Evolutionary conservation across 35 echinoderm and acorn worm genomes (phyloP).

Genomic region (Apostichopus californicus): DNA sequence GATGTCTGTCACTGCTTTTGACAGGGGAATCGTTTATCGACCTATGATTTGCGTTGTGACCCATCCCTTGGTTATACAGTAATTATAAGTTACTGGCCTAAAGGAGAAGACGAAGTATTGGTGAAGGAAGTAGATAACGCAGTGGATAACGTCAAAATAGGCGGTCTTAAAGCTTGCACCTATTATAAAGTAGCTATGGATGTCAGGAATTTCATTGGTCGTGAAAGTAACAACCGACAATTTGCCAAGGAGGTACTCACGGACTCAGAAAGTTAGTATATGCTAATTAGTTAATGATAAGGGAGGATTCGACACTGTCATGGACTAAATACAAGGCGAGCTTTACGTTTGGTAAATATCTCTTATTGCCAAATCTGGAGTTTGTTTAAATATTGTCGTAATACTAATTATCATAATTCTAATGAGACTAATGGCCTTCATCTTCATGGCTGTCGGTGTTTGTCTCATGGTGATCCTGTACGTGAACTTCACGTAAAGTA

Average conservation of each 20-base stretch:
- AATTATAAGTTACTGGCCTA: not conserved
- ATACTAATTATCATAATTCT: no score
- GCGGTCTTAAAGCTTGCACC: not conserved
- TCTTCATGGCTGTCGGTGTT: no score
- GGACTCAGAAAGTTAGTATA: conserved; percentile 19
- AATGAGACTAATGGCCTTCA: no score
- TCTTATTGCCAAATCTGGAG: not conserved
- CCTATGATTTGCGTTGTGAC: not conserved
- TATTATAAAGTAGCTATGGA: not conserved
- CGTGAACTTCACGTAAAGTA: no score
- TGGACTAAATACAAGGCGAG: no score
- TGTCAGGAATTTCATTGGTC: not conserved
- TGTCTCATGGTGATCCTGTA: no score
- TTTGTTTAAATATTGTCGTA: not conserved
- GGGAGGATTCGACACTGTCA: no score
- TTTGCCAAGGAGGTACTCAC: not conserved
- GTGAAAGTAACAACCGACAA: not conserved
- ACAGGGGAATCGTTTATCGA: not conserved
- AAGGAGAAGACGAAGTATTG: not conserved
- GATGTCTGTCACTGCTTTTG: not conserved
- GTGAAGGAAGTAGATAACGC: not conserved
- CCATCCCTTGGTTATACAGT: not conserved
- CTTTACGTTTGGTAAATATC: no score
- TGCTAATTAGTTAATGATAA: no score
- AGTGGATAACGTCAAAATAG: not conserved